Base-by-base conservation (phyloP, 2,797 vertebrate genomes). In the Valencia hispanica region DNA sequence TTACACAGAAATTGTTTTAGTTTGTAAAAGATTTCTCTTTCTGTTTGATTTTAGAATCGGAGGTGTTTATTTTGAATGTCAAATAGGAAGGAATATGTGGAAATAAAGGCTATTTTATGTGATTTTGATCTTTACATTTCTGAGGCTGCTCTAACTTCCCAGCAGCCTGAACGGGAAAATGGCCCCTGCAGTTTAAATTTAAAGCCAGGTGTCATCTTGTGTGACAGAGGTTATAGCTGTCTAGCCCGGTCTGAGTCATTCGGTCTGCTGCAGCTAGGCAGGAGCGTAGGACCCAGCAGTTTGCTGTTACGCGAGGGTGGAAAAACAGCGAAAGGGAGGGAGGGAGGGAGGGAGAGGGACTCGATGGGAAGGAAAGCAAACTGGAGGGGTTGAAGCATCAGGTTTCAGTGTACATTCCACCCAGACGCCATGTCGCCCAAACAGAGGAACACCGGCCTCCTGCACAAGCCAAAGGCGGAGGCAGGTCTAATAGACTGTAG, bases 401-500 rank as follows among this genome's bases (percentile, higher is more conserved):
- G 88, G 90, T 94, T 94, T 93, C 92, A 93, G 86, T 91, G 88
- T 91, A 86, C 92, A 92, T 91, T 93, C 93, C 88, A 74, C 91
- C 87, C 90, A 92, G 92, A 93, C 89, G 85, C 91, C 91, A 93
- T 93, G 91, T 94, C 89, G 89, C 87, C 93, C 90, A 91, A 92
- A 91, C 87, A 91, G 86, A 90, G 79, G 77, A 92, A 77, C 85
- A 86, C 84, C 86, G 80, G 81, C 83, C 86, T 82, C 86, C 82
- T 89, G 86, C 80, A n/a, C 88, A 84, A 81, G 85, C 84, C 85
- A n/a, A 71, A 87, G 91, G 89, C 84, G 83, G 82, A 86, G 87
- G 83, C 89, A 85, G 85, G 77, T 83, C 91, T 86, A 84, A 84
- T 87, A 83, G 81, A 48, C 85, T 77, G 68, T 43, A 84, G 72